Percentiles rank a stretch among this genome's conserved stretches.
Evolutionary conservation across 2,888 invertebrate species (phyloP).

Genomic region (Epinotia brunnichana): DNA sequence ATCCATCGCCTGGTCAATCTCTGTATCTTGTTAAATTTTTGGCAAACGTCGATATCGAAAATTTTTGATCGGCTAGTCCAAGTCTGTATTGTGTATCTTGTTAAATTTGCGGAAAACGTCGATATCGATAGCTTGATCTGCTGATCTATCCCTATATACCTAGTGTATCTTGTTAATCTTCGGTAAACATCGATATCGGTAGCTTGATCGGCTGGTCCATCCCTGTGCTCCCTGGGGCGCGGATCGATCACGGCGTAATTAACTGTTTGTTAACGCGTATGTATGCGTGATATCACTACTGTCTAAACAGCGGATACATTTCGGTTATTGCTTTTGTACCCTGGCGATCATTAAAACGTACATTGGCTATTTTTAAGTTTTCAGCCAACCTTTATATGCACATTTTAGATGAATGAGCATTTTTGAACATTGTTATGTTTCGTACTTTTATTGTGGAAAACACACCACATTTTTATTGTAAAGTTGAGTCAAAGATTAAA

Average conservation of each 20-base stretch:
- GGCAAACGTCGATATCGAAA: neutral
- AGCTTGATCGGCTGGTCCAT: slow-evolving; percentile 46
- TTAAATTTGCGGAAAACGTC: too few relatives aligned
- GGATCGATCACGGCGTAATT: slow-evolving; percentile 77
- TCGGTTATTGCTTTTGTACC: slow-evolving; percentile 11
- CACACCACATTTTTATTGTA: too few relatives aligned
- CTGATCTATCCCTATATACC: too few relatives aligned
- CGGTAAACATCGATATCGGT: slow-evolving; percentile 36
- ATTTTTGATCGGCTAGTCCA: too few relatives aligned
- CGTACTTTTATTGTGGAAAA: too few relatives aligned
- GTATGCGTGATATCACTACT: slow-evolving; percentile 37
- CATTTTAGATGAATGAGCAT: neutral
- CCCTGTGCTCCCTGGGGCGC: slow-evolving; percentile 57
- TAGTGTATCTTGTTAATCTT: neutral
- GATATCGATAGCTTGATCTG: neutral
- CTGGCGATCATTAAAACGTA: neutral
- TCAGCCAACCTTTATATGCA: neutral
- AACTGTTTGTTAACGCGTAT: slow-evolving; percentile 67
- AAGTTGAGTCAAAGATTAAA: too few relatives aligned
- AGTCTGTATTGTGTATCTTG: too few relatives aligned
- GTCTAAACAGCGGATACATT: slow-evolving; percentile 28
- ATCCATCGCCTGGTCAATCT: too few relatives aligned
- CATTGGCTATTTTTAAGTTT: neutral
- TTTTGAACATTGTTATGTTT: too few relatives aligned
- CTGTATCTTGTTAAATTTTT: too few relatives aligned